These are phyloP conservation scores for Blennius ocellaris DNA, from an alignment of 2,113 vertebrate genomes.

Conservation along the genomic window DNA sequence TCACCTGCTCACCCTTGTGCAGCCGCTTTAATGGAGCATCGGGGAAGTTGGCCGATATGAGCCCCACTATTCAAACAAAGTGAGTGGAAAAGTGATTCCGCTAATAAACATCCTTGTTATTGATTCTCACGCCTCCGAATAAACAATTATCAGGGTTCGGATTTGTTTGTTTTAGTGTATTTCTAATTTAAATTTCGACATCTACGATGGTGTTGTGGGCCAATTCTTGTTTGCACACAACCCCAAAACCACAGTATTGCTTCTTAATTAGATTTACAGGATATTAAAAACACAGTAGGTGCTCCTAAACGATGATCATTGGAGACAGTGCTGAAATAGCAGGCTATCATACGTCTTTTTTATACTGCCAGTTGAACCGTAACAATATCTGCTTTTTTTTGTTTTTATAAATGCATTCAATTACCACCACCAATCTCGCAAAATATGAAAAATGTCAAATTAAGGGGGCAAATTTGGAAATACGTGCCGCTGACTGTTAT, in stretches of 20 bases:
- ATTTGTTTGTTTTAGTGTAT: conserved; percentile 62
- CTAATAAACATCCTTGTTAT: conserved; percentile 61
- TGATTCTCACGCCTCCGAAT: conserved; percentile 66
- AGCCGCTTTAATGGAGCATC: conserved; percentile 31
- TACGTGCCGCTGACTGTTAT: conserved; percentile 65
- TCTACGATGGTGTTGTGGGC: conserved; percentile 49
- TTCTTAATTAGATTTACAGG: conserved; percentile 83
- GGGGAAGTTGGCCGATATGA: conserved; percentile 25
- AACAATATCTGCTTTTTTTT: conserved; percentile 77
- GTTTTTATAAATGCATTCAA: conserved; percentile 75
- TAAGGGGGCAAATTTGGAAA: conserved; percentile 72
- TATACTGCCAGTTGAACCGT: conserved; percentile 67
- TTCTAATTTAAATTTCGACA: conserved; percentile 66
- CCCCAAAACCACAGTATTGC: conserved; percentile 77
- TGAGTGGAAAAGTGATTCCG: conserved; percentile 50
- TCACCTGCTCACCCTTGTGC: conserved; percentile 34
- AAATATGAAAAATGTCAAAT: conserved; percentile 70
- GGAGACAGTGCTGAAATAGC: conserved; percentile 76
- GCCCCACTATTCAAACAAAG: conserved; percentile 56
- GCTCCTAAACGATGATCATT: conserved; percentile 81
- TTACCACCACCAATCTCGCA: conserved; percentile 61
- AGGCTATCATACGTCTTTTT: conserved; percentile 72
- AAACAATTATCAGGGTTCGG: conserved; percentile 42
- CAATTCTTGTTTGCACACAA: conserved; percentile 68
- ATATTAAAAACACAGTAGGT: conserved; percentile 84